phyloP scores from a whole-genome alignment of 2,888 invertebrate genomes.

The Eudasyphora cyanicolor region DNA sequence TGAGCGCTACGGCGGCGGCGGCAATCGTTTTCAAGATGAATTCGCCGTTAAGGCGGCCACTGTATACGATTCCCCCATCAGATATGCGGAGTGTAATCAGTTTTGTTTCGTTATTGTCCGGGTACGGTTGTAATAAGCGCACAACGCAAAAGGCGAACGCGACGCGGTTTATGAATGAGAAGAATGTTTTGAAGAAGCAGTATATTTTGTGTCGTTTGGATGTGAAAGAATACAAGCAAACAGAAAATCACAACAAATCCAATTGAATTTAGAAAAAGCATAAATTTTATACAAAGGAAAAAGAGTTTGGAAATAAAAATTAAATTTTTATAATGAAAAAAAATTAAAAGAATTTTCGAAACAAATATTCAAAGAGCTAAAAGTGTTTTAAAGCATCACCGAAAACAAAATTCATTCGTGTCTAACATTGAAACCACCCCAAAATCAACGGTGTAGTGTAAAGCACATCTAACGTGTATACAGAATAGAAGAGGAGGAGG shows the following conservation, averaged over 20 bases:
- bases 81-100: conserved; percentile 53
- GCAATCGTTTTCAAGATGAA: conserved; percentile 29
- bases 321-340: not conserved
- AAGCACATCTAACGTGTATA: conserved; percentile 22
- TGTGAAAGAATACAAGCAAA: not conserved
- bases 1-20: not conserved
- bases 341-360: not conserved
- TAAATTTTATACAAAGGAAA: not conserved
- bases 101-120: conserved; percentile 63
- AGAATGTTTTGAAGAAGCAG: not conserved
- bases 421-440: conserved; percentile 21
- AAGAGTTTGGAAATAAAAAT: not conserved
- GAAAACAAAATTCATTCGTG: conserved; percentile 8
- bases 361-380: not conserved
- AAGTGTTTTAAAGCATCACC: not conserved
- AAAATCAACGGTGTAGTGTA: not conserved
- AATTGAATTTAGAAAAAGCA: not conserved
- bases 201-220: too few relatives aligned
- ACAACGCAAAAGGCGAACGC: conserved; percentile 29
- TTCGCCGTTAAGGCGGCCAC: conserved; percentile 47
- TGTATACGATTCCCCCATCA: conserved; percentile 41
- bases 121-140: conserved; percentile 63
- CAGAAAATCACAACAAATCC: not conserved
- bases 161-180: not conserved
- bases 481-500: too few relatives aligned